These are phyloP conservation scores for Oreamnos americanus DNA, from an alignment of 2,113 vertebrate genomes.

Conservation along the genomic window DNA sequence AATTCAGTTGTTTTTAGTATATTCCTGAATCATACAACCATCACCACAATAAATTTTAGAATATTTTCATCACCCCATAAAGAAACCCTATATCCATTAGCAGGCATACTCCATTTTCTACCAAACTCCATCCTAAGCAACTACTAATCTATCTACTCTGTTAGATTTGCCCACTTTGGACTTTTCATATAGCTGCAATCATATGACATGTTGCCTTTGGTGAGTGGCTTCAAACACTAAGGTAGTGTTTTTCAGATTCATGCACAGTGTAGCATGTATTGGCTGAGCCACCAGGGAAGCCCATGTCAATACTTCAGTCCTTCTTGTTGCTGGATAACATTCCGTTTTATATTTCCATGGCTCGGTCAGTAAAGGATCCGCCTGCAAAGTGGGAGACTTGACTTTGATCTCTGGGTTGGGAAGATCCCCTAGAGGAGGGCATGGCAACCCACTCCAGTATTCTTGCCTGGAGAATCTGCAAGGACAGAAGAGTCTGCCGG, in stretches of 20 bases:
- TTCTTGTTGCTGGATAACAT: not conserved
- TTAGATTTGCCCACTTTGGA: not conserved
- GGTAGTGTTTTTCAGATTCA: not conserved
- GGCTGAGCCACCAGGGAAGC: not conserved
- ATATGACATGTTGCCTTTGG: not conserved
- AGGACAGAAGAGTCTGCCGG: fast-evolving
- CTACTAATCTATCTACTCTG: not conserved
- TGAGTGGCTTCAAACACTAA: not conserved
- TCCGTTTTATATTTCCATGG: not conserved
- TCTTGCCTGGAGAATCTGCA: not conserved
- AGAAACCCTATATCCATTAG: not conserved
- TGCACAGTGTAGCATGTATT: not conserved
- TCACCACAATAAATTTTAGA: not conserved
- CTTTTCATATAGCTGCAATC: not conserved
- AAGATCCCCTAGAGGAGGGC: not conserved
- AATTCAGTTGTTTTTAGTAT: not conserved
- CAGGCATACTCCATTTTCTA: not conserved
- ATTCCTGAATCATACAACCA: not conserved
- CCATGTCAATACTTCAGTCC: not conserved
- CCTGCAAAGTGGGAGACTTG: not conserved
- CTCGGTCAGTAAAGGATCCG: not conserved
- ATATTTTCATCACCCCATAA: not conserved
- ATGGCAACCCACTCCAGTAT: not conserved
- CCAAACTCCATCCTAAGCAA: not conserved
- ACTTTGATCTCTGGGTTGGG: not conserved